Percentiles rank a stretch among this genome's conserved stretches.
Conservation (phyloP, 2,113 vertebrate species). For the Delphinus delphis region DNA sequence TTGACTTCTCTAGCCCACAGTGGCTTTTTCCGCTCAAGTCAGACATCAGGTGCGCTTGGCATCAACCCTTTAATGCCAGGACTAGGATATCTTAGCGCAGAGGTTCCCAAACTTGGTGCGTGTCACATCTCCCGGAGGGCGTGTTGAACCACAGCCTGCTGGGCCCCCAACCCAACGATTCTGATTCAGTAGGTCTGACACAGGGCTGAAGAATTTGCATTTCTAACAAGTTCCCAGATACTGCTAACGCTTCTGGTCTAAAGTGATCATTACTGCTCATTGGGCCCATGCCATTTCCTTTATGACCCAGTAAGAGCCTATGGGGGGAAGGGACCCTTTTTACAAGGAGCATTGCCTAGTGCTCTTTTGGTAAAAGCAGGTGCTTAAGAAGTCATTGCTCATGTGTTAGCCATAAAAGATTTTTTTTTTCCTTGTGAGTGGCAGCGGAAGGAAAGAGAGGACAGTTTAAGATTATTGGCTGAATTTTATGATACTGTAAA, state of each 20-base stretch:
- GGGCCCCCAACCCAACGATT: background rate
- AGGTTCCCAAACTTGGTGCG: background rate
- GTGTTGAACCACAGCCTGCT: background rate
- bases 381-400: background rate
- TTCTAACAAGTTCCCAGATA: background rate
- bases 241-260: background rate
- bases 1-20: background rate
- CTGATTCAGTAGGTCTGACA: background rate
- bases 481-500: slow-evolving; percentile 42
- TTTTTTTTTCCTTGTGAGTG: background rate
- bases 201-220: background rate
- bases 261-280: background rate
- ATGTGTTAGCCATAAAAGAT: background rate
- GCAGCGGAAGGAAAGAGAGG: background rate
- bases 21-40: background rate
- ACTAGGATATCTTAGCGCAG: background rate
- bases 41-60: background rate
- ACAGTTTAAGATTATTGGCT: background rate
- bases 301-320: background rate
- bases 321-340: background rate
- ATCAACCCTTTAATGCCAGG: background rate
- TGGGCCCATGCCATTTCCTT: background rate
- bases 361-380: background rate
- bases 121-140: background rate
- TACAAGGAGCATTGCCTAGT: background rate